A percentile compares a stretch with the other conserved stretches of the same genome.
Evolutionary conservation across 1,140 invertebrate species (phyloP).

Genomic region (Heliconius hewitsoni): DNA sequence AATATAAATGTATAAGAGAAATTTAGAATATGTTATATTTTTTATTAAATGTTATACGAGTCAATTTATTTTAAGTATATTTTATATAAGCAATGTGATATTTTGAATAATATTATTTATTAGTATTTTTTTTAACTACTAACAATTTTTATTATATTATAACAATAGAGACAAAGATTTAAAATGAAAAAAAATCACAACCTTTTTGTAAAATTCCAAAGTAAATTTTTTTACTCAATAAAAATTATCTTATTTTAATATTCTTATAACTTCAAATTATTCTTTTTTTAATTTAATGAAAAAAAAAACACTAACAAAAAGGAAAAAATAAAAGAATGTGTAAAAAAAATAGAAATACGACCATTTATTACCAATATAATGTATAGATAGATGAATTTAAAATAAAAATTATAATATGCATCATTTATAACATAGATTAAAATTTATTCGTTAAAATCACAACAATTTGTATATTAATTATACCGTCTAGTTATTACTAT

Average conservation of each 20-base stretch:
- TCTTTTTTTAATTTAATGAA: background rate
- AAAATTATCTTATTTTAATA: too few species aligned
- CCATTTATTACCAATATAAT: conserved; percentile 55
- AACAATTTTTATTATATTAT: background rate
- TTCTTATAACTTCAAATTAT: too few species aligned
- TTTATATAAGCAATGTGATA: background rate
- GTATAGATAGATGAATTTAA: conserved; percentile 42
- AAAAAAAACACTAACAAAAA: background rate
- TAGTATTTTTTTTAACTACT: background rate
- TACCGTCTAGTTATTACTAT: background rate
- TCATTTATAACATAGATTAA: conserved; percentile 34
- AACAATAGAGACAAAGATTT: background rate
- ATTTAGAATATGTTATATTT: too few species aligned
- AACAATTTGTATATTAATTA: conserved; percentile 36
- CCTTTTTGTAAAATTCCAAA: background rate
- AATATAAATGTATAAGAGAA: too few species aligned
- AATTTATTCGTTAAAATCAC: conserved; percentile 35
- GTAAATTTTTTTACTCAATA: background rate
- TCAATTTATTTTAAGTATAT: too few species aligned
- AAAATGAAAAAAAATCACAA: conserved; percentile 2
- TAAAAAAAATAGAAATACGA: conserved; percentile 50
- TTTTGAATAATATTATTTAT: background rate
- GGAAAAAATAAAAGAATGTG: conserved; percentile 38
- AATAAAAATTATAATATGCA: conserved; percentile 47
- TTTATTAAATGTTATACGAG: too few species aligned